phyloP scores from a whole-genome alignment of 2,113 vertebrate species.

The Furnarius figulus region DNA sequence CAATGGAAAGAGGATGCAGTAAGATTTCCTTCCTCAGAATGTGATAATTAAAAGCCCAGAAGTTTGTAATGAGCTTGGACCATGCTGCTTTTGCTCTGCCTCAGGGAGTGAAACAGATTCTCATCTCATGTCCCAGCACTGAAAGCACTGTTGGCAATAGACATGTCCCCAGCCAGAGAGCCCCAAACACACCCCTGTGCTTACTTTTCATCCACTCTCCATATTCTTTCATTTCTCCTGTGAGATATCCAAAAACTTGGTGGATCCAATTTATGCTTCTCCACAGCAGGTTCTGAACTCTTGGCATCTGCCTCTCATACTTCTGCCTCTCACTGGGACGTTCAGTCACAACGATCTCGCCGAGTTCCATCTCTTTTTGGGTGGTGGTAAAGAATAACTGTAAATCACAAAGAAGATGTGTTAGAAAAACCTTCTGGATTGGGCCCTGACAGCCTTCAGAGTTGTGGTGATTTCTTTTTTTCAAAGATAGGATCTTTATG shows the following conservation, averaged over 20 bases:
- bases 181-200: neutral
- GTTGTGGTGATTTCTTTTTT: neutral
- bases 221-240: constrained; percentile 76
- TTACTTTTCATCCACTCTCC: constrained; percentile 81
- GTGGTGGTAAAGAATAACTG: neutral
- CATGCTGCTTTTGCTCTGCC: neutral
- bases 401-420: neutral
- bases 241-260: constrained; percentile 50
- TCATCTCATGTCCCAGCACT: fast-evolving
- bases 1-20: neutral
- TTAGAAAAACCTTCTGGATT: neutral
- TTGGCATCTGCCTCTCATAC: neutral
- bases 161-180: neutral
- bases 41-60: neutral
- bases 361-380: constrained; percentile 63
- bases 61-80: neutral
- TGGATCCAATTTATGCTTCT: neutral
- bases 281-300: neutral
- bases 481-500: neutral
- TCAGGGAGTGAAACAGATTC: neutral
- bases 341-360: constrained; percentile 41
- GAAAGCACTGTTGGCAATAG: neutral
- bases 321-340: neutral
- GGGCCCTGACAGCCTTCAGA: neutral
- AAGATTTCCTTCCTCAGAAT: neutral